These are phyloP conservation scores for Phrynosoma blainvillii DNA, from an alignment of 2,113 vertebrate genomes.

Conservation along the genomic window DNA sequence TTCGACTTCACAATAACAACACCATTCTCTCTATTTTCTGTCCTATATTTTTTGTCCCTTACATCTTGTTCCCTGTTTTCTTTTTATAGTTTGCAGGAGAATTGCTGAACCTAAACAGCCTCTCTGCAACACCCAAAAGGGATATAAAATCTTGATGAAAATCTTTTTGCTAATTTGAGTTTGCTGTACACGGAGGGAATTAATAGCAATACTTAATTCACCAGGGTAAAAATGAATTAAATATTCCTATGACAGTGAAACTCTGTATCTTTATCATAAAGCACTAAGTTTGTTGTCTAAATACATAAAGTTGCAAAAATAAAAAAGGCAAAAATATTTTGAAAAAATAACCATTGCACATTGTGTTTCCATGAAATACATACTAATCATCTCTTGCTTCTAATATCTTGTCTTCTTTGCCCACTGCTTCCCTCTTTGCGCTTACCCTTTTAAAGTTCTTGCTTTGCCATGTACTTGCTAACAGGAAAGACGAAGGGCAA, in stretches of 20 bases:
- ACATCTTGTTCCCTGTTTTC: not conserved
- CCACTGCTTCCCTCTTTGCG: not conserved
- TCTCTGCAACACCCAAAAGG: not conserved
- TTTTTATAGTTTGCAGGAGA: not conserved
- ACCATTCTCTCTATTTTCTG: not conserved
- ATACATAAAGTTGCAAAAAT: not conserved
- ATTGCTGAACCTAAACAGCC: not conserved
- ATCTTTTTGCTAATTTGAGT: slow-evolving; percentile 1
- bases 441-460: not conserved
- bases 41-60: not conserved
- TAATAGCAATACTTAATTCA: too few species aligned
- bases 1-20: not conserved
- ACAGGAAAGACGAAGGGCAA: not conserved
- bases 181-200: not conserved
- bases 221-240: not conserved
- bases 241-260: not conserved
- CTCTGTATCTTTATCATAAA: not conserved
- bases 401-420: not conserved
- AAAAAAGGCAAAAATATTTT: not conserved
- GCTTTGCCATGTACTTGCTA: not conserved
- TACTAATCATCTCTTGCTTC: not conserved
- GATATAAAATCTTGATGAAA: not conserved
- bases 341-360: not conserved
- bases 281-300: not conserved
- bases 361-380: not conserved